phyloP scores from a whole-genome alignment of 2,797 vertebrate species.

The Oophaga sylvatica region DNA sequence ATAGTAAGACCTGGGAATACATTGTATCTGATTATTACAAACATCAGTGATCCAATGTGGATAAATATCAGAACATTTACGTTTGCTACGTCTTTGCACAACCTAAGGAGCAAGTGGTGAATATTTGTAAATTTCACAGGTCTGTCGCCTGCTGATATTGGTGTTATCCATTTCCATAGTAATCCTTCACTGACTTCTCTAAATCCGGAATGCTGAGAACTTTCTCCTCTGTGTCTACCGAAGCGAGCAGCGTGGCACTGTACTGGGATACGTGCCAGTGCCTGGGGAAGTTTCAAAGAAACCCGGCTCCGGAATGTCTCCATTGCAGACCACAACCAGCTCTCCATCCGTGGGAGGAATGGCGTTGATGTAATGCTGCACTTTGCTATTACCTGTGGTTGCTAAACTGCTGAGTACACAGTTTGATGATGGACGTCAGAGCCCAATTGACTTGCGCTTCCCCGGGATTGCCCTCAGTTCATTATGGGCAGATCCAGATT shows the following conservation, averaged over 20 bases:
- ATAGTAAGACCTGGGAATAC: neutral
- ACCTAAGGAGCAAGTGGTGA: neutral
- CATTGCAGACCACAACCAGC: slow-evolving; percentile 38
- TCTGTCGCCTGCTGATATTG: neutral
- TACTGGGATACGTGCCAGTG: slow-evolving; percentile 38
- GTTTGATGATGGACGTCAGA: neutral
- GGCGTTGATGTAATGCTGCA: slow-evolving; percentile 24
- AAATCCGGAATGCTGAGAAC: too few species aligned
- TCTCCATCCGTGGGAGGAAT: slow-evolving; percentile 17
- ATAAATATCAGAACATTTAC: neutral
- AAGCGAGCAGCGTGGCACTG: neutral
- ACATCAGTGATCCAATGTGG: neutral
- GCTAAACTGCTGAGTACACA: slow-evolving; percentile 12
- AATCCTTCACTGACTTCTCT: neutral
- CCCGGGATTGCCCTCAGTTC: neutral
- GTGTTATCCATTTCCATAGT: neutral
- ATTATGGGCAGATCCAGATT: slow-evolving; percentile 4
- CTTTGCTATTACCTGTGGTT: slow-evolving; percentile 43
- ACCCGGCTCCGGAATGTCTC: slow-evolving; percentile 47
- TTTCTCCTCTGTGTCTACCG: neutral
- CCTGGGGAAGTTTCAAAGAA: neutral
- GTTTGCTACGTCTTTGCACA: neutral
- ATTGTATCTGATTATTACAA: neutral
- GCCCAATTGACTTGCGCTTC: neutral
- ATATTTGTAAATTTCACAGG: neutral